These are phyloP conservation scores for Pseudanteris insignis DNA, from an alignment of 2,888 invertebrate genomes.

Conservation along the genomic window DNA sequence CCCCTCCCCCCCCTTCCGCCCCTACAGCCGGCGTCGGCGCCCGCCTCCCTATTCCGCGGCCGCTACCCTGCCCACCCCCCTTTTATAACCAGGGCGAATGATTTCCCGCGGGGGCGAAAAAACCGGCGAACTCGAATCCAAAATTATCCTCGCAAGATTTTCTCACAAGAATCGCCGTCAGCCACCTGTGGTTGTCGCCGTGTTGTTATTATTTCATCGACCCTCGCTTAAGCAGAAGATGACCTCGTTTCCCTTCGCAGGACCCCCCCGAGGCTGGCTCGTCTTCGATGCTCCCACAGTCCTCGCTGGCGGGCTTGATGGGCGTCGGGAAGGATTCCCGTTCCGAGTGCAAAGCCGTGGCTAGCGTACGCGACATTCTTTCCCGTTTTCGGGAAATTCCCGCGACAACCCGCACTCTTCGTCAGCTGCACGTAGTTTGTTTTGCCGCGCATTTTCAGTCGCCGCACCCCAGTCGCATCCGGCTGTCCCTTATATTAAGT, in stretches of 20 bases:
- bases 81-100: conserved; percentile 21
- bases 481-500: too few species aligned
- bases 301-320: conserved; percentile 20
- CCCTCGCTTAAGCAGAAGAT: conserved; percentile 43
- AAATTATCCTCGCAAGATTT: neutral
- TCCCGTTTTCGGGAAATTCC: too few species aligned
- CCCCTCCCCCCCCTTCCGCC: neutral
- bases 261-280: conserved; percentile 49
- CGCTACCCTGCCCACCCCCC: conserved; percentile 3
- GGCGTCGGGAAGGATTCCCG: conserved; percentile 7
- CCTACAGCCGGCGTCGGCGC: too few species aligned
- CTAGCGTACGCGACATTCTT: conserved; percentile 6
- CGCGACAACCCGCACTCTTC: too few species aligned
- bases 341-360: conserved; percentile 23
- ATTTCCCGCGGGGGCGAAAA: conserved; percentile 41
- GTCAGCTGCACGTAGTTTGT: too few species aligned
- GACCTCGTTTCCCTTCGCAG: conserved; percentile 64
- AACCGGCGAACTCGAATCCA: conserved; percentile 3
- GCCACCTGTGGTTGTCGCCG: too few species aligned
- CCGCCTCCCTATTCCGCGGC: too few species aligned
- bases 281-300: conserved; percentile 28
- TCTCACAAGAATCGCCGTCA: conserved; percentile 2
- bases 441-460: too few species aligned
- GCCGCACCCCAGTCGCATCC: too few species aligned
- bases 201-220: too few species aligned